Evolutionary conservation across 2,888 invertebrate species (phyloP), one percentile per base, ranked within the genome.

Genomic region (Tribolium freemani): DNA sequence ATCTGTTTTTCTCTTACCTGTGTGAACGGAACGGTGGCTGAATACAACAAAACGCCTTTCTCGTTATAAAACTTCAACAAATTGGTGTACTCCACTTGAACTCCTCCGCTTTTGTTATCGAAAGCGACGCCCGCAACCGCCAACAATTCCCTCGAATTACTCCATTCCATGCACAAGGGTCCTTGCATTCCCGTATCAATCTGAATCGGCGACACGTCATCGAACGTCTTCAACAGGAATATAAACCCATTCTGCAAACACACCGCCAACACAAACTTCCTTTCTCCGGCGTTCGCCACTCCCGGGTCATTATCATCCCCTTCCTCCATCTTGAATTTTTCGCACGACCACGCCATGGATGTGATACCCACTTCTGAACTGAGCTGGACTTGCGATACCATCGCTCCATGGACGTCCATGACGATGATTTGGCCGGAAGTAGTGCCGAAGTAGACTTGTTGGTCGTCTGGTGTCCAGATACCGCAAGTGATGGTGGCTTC

Each of bases 271-370:
- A 96, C 93, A 83, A 94, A 95, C 77, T 90, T 89, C 60, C 91
- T 88, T 77, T 91, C 91, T 72, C 90, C 81, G 79, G 58, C 46
- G 84, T 89, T 89, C 54, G 86, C 88, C 63, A 92, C 83, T 81
- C 92, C 83, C 76, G 90, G 85, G 82, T 90, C 90, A 1, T 89
- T 90, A 77, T 95, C 95, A 81, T 95, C 95, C 0, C 93, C 94
- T 85, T 97, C 97, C 85, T 97, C 97, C 97, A 98, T 97, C 88
- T 97, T 97, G 87, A 98, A 98, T 84, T 97, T 97, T 85, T 97
- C 97, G 84, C 98, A 97, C 13, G 97, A 97, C 98, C 98, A 98
- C 10, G 96, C 94, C 95, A 98, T 96, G 56, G 94, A 91, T 1
- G 93, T 93, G 80, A 98, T 96, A 5, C 94, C 94, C 67, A 96